These are phyloP conservation scores for Cygnus olor DNA, from an alignment of 2,797 vertebrate species.

Conservation along the genomic window DNA sequence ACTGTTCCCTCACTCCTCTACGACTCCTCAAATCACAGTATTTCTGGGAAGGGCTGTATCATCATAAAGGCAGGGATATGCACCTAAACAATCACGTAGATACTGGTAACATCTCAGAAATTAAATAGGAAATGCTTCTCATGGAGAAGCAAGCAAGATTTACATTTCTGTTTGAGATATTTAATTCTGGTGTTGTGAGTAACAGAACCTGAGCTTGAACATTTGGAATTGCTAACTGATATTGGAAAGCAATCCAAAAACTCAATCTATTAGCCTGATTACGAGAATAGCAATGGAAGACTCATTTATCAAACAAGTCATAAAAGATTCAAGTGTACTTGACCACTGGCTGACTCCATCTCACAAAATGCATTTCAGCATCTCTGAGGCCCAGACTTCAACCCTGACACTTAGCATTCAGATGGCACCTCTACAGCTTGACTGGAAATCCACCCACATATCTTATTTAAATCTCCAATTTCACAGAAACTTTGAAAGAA, in stretches of 20 bases:
- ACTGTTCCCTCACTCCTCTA: not conserved
- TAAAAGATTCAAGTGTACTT: not conserved
- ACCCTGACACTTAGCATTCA: not conserved
- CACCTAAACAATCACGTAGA: not conserved
- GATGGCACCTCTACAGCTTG: not conserved
- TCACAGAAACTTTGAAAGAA: not conserved
- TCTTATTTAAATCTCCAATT: not conserved
- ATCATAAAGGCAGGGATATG: not conserved
- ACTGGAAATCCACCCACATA: not conserved
- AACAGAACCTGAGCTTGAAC: not conserved
- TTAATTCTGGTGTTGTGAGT: not conserved
- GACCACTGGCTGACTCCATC: not conserved
- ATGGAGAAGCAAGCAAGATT: not conserved
- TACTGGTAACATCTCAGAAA: not conserved
- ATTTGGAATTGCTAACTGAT: not conserved
- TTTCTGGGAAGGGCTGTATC: not conserved
- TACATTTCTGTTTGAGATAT: not conserved
- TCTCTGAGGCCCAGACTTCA: not conserved
- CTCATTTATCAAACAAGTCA: not conserved
- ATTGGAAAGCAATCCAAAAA: not conserved
- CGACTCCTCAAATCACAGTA: not conserved
- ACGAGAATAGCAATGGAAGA: not conserved
- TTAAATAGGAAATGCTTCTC: not conserved
- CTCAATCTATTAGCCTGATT: not conserved
- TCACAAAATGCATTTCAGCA: not conserved